phyloP scores from a whole-genome alignment of 2,113 vertebrate genomes.

The Gallinago paraguaiae region DNA sequence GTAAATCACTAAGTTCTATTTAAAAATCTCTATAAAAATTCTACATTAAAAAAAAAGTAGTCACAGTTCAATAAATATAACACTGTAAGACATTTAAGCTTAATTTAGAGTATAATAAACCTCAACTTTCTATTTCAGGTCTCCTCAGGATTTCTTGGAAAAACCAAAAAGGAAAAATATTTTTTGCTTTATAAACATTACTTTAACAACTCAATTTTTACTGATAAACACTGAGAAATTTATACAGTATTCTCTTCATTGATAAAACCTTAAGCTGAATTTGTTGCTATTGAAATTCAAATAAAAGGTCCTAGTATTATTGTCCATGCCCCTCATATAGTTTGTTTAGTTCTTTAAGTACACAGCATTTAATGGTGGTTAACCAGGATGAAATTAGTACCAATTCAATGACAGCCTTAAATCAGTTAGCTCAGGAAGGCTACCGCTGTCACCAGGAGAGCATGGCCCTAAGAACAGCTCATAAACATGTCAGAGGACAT shows the following conservation, averaged over 20 bases:
- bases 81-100: neutral
- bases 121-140: neutral
- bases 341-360: neutral
- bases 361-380: neutral
- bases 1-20: neutral
- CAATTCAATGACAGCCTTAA: neutral
- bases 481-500: neutral
- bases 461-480: neutral
- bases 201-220: neutral
- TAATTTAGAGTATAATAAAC: neutral
- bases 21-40: neutral
- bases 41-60: neutral
- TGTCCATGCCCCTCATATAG: neutral
- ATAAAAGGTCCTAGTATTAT: neutral
- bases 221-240: neutral
- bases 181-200: neutral
- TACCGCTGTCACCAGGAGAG: neutral
- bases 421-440: neutral
- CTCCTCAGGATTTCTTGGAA: neutral
- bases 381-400: neutral
- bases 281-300: neutral
- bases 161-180: neutral
- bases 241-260: neutral
- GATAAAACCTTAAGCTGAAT: neutral
- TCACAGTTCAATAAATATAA: neutral